A percentile compares a stretch with the other conserved stretches of the same genome.
phyloP scores from a whole-genome alignment of 2,888 invertebrate species.

The Coleophora flavipennella region DNA sequence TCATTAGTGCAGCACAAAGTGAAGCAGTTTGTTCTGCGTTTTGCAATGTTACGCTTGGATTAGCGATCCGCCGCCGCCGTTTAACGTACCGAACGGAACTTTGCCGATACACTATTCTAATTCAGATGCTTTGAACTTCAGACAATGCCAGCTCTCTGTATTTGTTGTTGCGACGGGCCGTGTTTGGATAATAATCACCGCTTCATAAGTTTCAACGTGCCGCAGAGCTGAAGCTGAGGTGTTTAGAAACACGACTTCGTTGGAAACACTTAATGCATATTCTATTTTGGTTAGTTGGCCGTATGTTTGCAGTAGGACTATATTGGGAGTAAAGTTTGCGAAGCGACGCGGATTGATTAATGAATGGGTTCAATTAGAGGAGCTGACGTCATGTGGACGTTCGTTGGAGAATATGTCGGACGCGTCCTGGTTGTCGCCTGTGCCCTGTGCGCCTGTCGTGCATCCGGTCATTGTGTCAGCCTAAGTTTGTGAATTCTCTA shows the following conservation, averaged over 20 bases:
- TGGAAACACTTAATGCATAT: neutral
- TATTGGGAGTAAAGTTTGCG: conserved; percentile 21
- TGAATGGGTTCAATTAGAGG: conserved; percentile 37
- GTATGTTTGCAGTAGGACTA: conserved; percentile 7
- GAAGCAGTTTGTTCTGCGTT: conserved; percentile 66
- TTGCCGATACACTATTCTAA: conserved; percentile 27
- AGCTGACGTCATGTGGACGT: conserved; percentile 40
- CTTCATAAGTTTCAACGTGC: neutral
- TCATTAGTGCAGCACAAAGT: conserved; percentile 69
- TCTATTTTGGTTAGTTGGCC: neutral
- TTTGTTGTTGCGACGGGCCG: neutral
- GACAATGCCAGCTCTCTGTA: conserved; percentile 11
- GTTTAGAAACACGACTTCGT: neutral
- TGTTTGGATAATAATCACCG: neutral
- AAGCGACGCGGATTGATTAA: conserved; percentile 24
- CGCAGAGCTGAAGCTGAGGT: neutral
- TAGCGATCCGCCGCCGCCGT: conserved; percentile 54
- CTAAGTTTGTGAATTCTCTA: conserved; percentile 7
- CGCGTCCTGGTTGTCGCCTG: conserved; percentile 24
- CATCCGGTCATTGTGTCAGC: conserved; percentile 52
- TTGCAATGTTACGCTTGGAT: conserved; percentile 63
- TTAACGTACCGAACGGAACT: conserved; percentile 56
- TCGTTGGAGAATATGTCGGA: conserved; percentile 42
- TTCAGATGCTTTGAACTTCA: neutral
- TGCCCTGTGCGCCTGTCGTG: conserved; percentile 38